Base-by-base conservation (phyloP, 2,888 invertebrate genomes). In the Himalopsyche kuldschensis region DNA sequence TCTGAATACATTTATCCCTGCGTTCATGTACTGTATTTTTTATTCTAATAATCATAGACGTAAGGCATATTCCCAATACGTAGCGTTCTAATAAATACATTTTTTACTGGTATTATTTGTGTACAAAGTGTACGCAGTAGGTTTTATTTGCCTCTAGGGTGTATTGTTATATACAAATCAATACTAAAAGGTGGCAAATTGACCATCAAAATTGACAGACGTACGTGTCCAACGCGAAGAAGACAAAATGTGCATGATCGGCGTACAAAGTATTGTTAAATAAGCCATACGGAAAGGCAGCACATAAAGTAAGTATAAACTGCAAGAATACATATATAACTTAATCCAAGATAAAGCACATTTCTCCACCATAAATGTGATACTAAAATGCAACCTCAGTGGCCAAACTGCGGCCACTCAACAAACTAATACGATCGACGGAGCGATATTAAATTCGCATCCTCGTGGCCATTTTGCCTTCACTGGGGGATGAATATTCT, bases 401-500 rank as follows among this genome's bases (percentile, higher is more conserved):
- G 24, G 76, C 35, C 76, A 32, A 32, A 32, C 76, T 76, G 20
- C 35, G 76, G 8, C 76, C 32, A 32, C 76, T 41, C 41, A 35
- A 76, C 76, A 32, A 32, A 76, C 76, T 76, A 69, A 69, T 69
- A 69, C 69, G 69, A 69, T 69, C 69, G 24, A 30, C 11, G 30
- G 30, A 27, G 69, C 27, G 69, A 69, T 69, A 69, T 69, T 27
- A 69, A 69, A 69, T 30, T 69, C 69, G 69, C 69, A 27, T 27
- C 69, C 30, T 69, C 15, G 69, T 69, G 5, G 69, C 69, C 11
- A 30, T 69, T 69, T 27, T 27, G 11, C 69, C 27, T 24, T 10
- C 20, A 15, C 69, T 69, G 27, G 69, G 81, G 79, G 84, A 81
- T 81, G 84, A 84, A 84, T 84, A 84, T 85, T 84, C 78, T 84